Conservation (phyloP, 2,797 vertebrate genomes). For the Peromyscus aztecus region DNA sequence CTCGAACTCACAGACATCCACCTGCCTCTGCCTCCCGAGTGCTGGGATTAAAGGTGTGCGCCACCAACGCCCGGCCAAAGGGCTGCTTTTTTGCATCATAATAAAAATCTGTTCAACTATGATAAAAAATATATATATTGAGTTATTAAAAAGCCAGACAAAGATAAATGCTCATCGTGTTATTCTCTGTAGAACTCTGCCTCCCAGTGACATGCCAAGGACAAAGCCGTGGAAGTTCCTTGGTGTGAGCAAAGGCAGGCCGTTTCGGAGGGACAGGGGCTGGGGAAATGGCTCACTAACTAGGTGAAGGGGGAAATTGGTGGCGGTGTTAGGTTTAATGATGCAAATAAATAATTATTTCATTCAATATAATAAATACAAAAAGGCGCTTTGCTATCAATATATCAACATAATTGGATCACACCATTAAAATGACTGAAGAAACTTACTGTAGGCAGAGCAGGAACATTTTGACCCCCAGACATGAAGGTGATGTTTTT, state of each 20-base stretch:
- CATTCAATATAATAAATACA: constrained; percentile 2
- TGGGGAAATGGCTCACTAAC: background rate
- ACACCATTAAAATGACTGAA: constrained; percentile 42
- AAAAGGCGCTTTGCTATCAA: background rate
- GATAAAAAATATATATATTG: background rate
- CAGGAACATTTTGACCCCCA: constrained; percentile 19
- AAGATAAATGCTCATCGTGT: background rate
- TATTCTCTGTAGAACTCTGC: background rate
- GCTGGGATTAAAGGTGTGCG: too few relatives aligned
- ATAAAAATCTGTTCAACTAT: background rate
- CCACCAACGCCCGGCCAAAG: too few relatives aligned
- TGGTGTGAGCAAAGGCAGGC: background rate
- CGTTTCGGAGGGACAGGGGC: background rate
- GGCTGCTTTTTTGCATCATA: background rate
- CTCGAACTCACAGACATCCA: too few relatives aligned
- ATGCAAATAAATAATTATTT: constrained; percentile 32
- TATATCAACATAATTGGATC: constrained; percentile 53
- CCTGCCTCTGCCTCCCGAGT: too few relatives aligned
- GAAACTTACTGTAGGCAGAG: constrained; percentile 7
- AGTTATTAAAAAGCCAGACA: background rate
- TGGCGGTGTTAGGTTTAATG: background rate
- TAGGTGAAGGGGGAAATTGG: background rate
- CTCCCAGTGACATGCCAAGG: background rate
- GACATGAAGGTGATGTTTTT: constrained; percentile 3
- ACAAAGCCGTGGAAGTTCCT: background rate